phyloP scores from a whole-genome alignment of 2,113 vertebrate genomes.

The Gnathonemus echidnorhynchus region DNA sequence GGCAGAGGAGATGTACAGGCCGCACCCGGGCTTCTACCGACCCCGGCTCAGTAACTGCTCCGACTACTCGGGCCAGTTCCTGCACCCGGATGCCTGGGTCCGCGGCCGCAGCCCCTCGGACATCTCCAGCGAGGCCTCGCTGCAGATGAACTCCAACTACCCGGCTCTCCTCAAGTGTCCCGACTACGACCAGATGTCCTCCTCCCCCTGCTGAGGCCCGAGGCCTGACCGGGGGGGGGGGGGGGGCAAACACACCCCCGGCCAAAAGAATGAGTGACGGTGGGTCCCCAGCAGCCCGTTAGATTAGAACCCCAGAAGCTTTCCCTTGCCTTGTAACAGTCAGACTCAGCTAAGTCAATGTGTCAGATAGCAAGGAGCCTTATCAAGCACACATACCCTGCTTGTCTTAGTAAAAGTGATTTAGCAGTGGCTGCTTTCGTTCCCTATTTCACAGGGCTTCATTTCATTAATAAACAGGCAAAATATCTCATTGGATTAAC shows the following conservation, averaged over 20 bases:
- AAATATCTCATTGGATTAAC: neutral
- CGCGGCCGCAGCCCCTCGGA: conserved; percentile 78
- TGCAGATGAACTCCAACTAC: conserved; percentile 83
- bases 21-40: conserved; percentile 76
- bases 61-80: conserved; percentile 82
- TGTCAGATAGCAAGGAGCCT: neutral
- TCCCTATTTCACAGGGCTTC: neutral
- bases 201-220: conserved; percentile 74
- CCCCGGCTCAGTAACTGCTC: conserved; percentile 89
- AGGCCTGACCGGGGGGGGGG: neutral
- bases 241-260: neutral
- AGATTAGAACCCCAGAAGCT: neutral
- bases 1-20: conserved; percentile 77
- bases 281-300: neutral
- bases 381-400: neutral
- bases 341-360: neutral
- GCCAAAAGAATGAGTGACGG: neutral
- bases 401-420: neutral
- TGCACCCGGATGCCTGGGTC: conserved; percentile 76
- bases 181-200: conserved; percentile 85
- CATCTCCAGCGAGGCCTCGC: conserved; percentile 80
- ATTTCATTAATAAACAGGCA: neutral
- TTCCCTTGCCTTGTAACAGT: neutral
- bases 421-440: neutral
- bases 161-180: conserved; percentile 84